phyloP scores from a whole-genome alignment of 2,113 vertebrate species.

The Procavia capensis region DNA sequence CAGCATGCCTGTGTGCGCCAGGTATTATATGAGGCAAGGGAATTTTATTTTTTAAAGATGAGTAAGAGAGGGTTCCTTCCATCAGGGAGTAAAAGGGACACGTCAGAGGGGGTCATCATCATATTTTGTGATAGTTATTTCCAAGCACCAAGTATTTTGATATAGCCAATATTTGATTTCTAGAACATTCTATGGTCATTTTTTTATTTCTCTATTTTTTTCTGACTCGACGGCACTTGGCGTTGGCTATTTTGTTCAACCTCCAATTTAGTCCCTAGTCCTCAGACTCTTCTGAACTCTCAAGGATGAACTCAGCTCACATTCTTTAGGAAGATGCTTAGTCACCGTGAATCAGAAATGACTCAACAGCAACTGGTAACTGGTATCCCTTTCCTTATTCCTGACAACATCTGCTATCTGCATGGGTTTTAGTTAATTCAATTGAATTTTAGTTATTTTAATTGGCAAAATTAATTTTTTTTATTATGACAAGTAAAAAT shows the following conservation, averaged over 20 bases:
- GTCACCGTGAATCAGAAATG: too few relatives aligned
- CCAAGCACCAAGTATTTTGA: background rate
- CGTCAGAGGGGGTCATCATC: background rate
- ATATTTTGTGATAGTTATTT: background rate
- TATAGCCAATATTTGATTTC: background rate
- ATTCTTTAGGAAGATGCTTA: background rate
- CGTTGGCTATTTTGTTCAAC: background rate
- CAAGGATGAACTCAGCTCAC: background rate
- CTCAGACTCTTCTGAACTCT: background rate
- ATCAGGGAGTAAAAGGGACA: background rate
- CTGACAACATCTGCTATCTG: background rate
- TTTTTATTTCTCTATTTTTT: background rate
- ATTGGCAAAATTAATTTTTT: background rate
- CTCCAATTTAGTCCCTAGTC: too few relatives aligned
- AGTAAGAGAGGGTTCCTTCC: background rate
- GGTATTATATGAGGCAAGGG: too few relatives aligned
- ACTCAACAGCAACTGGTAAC: background rate
- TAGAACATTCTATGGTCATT: slow-evolving; percentile 17
- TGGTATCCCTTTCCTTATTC: background rate
- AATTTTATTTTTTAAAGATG: background rate
- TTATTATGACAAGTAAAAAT: too few relatives aligned
- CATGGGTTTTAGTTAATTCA: background rate
- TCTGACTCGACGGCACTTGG: too few relatives aligned
- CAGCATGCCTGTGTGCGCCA: background rate
- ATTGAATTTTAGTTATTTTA: background rate